Evolutionary conservation across 1,140 invertebrate species (phyloP), one percentile per base, ranked within the genome.

Genomic region (Temnothorax longispinosus): DNA sequence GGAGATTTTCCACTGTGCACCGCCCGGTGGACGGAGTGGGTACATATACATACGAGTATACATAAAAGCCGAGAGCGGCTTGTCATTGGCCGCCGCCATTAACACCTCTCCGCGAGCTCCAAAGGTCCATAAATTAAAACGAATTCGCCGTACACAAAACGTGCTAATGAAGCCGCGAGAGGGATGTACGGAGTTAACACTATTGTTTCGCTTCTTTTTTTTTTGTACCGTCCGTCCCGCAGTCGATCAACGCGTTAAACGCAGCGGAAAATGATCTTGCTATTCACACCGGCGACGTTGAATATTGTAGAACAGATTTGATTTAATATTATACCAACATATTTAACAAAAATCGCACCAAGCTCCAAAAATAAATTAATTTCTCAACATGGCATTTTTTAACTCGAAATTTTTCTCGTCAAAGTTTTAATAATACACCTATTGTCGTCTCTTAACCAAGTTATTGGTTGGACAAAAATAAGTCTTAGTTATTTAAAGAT

Each of bases 121-220:
- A 47, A 56, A 78, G 82, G 75, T 54, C 58, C 60, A 65, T 85
- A 78, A 78, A 85, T 85, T 85, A 78, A 85, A 85, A 38, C 60
- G 27, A 38, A 62, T 62, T 84, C 69, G 54, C 62, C 38, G 41
- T 47, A 47, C 54, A 75, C 80, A 84, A 74, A 60, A 84, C 67
- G 54, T 74, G 54, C 69, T 82, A 84, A 84, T 72, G 69, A 84
- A 84, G 80, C 41, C 69, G 69, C 69, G 54, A 47, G 54, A 84
- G n/a, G 52, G 54, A 84, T 60, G 54, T 38, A 35, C 69, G 67
- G 10, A 47, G 27, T 74, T 74, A 62, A 82, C 54, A 47, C 21
- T 74, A 58, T 75, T 41, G 54, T 56, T 50, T 54, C 38, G 15
- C n/a, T 77, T n/a, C 27, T 27, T 44, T 15, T 21, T 15, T 21